Percentiles rank a stretch among this genome's conserved stretches.
Conservation (phyloP, 1,140 invertebrate genomes). For the Catajapyx aquilonaris region DNA sequence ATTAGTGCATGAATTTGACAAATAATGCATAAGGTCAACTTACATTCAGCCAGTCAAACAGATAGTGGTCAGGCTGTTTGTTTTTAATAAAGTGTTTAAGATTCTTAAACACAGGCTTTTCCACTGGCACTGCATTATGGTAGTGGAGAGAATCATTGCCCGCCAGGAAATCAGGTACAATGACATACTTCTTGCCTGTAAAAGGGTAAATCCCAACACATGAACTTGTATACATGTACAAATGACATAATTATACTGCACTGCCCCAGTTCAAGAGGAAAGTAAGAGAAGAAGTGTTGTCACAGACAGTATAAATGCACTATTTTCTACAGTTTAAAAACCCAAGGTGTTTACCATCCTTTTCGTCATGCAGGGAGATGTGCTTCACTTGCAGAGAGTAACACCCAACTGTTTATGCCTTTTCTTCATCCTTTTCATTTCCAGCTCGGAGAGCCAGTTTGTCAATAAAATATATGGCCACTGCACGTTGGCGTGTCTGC, state of each 20-base stretch:
- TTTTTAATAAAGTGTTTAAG: constrained; percentile 93
- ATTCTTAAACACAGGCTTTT: constrained; percentile 98
- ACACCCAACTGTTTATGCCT: constrained; percentile 45
- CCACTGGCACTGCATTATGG: constrained; percentile 89
- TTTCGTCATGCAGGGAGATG: constrained; percentile 31
- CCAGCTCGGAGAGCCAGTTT: too few relatives aligned
- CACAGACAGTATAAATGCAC: too few relatives aligned
- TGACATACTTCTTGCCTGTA: too few relatives aligned
- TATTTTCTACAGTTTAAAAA: too few relatives aligned
- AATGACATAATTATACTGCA: too few relatives aligned
- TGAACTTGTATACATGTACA: too few relatives aligned
- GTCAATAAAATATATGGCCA: constrained; percentile 50
- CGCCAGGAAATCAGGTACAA: constrained; percentile 98
- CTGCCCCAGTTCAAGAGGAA: too few relatives aligned
- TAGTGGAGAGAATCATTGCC: constrained; percentile 83
- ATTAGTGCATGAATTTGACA: too few relatives aligned
- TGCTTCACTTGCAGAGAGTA: constrained; percentile 45
- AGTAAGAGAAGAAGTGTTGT: too few relatives aligned
- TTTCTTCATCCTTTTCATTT: constrained; percentile 47
- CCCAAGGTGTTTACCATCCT: constrained; percentile 32
- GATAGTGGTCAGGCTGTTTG: constrained; percentile 82
- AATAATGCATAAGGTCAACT: constrained; percentile 15
- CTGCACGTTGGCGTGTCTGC: constrained; percentile 39
- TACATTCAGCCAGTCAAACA: constrained; percentile 92
- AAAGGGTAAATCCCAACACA: too few relatives aligned